Base-by-base conservation (phyloP, 2,797 vertebrate genomes). In the Babyrousa celebensis region DNA sequence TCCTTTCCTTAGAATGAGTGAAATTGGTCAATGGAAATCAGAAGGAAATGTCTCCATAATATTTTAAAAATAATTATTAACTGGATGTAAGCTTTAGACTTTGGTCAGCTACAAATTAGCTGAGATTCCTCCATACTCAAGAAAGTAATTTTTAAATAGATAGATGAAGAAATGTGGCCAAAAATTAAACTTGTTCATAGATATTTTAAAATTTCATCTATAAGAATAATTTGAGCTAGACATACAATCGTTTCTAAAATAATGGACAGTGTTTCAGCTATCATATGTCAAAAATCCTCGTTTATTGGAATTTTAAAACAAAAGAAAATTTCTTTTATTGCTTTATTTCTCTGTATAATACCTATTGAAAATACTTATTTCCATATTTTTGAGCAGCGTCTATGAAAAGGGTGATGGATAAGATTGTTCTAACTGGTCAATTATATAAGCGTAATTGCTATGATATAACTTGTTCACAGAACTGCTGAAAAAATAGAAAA, bases 221-320 rank as follows among this genome's bases (percentile, higher is more conserved):
- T 56, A 54, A 79, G 12, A 78, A 62, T 87, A 96, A 83, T 83
- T 93, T 90, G 20, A 91, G 7, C 21, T 88, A 91, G 7, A 87
- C 62, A 84, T 67, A 91, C 77, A 56, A 65, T 90, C 32, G 3
- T 74, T 88, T 79, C 17, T 77, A 70, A 62, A 27, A 89, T 9
- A 54, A 21, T 77, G n/a, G 20, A 89, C 2, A 83, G 15, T 36
- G 14, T 65, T 94, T 15, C 21, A 89, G 56, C 10, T 56, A 65
- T 77, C 14, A 21, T 71, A 85, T 9, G 12, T 83, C 1, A 75
- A 83, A 89, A 21, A 58, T 70, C 36, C 21, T 70, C 5, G 80
- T 60, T 77, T 86, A 80, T 11, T 54, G 12, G 43, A 89, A 65
- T 71, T 89, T 89, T 89, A 80, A 80, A 65, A 62, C 0, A 68